Evolutionary conservation across 2,797 vertebrate genomes (phyloP), one percentile per base, ranked within the genome.

Genomic region (Micropoecilia bifurca): DNA sequence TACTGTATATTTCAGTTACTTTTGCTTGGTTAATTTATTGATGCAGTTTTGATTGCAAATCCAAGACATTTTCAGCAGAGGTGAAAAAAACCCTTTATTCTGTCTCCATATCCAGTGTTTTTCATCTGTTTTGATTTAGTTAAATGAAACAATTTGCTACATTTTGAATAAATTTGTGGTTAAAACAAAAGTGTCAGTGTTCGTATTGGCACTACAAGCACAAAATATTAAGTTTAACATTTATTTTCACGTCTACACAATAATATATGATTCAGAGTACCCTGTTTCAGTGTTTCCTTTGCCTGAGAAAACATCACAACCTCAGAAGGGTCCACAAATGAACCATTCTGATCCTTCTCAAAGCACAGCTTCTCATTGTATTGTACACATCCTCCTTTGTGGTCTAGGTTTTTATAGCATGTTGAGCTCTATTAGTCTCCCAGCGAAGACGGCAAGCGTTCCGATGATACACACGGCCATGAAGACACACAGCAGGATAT

Each of bases 391-490:
- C 6, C 18, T 59, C 68, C 33, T 13, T 46, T 13, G 4, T 47
- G 50, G n/a, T 22, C 28, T 61, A 9, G 75, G 59, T 41, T 22
- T 55, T 72, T 93, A 99, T 78, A 97, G 95, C 92, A 94, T 95
- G 91, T 97, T 96, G 92, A 99, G 95, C 92, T 99, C 98, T 81
- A 99, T 97, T 83, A 99, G 97, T 48, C 98, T 96, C 55, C 98
- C 97, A 9, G 97, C 97, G 83, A 99, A 99, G 76, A 99, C 97
- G 1, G 95, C 96, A 16, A 97, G 75, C 2, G 98, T 99, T 82
- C 98, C 98, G 46, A 98, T 96, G 90, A 99, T 96, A 78, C 98
- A 99, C 85, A 99, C 97, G 0, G 97, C 87, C 98, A 99, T 98
- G 94, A 99, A 99, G 85, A 99, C 96, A 4, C 96, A 98, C 3